Evolutionary conservation across 64 coral and sea anemone species (phyloP).

Genomic region (Exaiptasia diaphana): DNA sequence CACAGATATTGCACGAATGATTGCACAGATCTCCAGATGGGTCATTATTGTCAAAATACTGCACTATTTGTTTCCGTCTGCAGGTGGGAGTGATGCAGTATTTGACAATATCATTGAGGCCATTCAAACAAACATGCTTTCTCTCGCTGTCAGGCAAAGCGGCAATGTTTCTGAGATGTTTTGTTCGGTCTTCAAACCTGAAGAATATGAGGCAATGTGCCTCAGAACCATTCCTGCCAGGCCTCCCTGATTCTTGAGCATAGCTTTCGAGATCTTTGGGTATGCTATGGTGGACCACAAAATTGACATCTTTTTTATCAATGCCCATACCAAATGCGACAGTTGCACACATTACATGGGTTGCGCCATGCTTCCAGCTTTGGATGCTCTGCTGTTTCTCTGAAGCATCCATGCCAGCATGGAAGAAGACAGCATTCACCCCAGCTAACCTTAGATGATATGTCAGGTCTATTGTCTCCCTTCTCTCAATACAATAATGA

Average conservation of each 20-base stretch:
- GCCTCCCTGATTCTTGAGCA: conserved; percentile 34
- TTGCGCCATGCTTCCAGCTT: not conserved
- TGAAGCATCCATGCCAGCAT: conserved; percentile 34
- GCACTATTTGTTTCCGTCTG: conserved; percentile 4
- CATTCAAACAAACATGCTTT: not conserved
- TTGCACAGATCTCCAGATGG: not conserved
- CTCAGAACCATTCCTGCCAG: conserved; percentile 19
- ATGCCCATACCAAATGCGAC: conserved; percentile 58
- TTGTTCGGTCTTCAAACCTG: conserved; percentile 45
- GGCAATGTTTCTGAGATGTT: conserved; percentile 35
- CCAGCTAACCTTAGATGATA: conserved; percentile 16
- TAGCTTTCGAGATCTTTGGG: conserved; percentile 33
- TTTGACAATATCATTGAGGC: conserved; percentile 40
- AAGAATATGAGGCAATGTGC: conserved; percentile 26
- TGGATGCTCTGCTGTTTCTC: conserved; percentile 9
- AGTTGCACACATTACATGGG: conserved; percentile 52
- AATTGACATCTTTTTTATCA: conserved; percentile 44
- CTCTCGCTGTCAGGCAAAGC: conserved; percentile 20
- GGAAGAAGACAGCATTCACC: conserved; percentile 33
- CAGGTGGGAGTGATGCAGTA: conserved; percentile 47
- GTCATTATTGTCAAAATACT: not conserved
- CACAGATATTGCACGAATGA: not conserved
- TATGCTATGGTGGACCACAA: conserved; percentile 48
- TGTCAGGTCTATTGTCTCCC: conserved; percentile 39
- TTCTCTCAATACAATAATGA: conserved; percentile 37